phyloP scores from a whole-genome alignment of 1,140 invertebrate genomes.

The Lepidurus couesii region DNA sequence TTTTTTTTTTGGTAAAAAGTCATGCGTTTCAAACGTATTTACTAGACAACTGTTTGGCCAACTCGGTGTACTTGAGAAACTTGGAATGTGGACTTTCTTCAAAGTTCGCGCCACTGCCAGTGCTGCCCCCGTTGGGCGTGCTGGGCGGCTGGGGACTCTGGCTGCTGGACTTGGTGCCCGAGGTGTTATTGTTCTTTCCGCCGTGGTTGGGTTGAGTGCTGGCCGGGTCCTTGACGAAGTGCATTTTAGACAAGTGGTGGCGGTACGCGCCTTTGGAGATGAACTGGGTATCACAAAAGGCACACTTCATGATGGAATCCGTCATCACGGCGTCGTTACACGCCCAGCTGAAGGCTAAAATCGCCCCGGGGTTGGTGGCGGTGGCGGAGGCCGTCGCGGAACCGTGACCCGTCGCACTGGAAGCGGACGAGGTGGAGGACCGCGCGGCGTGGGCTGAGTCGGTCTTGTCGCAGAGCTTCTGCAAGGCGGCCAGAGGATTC shows the following conservation, averaged over 20 bases:
- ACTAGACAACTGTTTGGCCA: conserved; percentile 91
- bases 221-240: conserved; percentile 88
- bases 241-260: conserved; percentile 93
- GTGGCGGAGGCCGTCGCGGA: conserved; percentile 44
- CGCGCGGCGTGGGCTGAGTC: conserved; percentile 48
- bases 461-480: conserved; percentile 91
- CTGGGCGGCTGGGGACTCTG: conserved; percentile 43
- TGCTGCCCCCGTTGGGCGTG: conserved; percentile 39
- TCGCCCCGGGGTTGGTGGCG: conserved; percentile 57
- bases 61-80: conserved; percentile 93
- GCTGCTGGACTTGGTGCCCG: conserved; percentile 44
- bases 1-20: background rate
- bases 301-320: conserved; percentile 88
- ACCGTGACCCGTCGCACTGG: conserved; percentile 30
- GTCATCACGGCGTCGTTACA: conserved; percentile 79
- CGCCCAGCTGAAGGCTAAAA: conserved; percentile 86
- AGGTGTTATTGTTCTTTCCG: conserved; percentile 46
- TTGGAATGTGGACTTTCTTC: conserved; percentile 92
- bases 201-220: conserved; percentile 45
- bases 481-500: conserved; percentile 83
- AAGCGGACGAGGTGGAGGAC: conserved; percentile 34
- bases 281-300: conserved; percentile 92
- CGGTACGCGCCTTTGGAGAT: conserved; percentile 94
- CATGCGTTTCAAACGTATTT: conserved; percentile 57
- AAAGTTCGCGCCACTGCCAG: conserved; percentile 50